Percentiles rank a stretch among this genome's conserved stretches.
These are phyloP conservation scores for Bergia sp. DNA, from an alignment of 92 coral and sea anemone species.

Conservation along the genomic window DNA sequence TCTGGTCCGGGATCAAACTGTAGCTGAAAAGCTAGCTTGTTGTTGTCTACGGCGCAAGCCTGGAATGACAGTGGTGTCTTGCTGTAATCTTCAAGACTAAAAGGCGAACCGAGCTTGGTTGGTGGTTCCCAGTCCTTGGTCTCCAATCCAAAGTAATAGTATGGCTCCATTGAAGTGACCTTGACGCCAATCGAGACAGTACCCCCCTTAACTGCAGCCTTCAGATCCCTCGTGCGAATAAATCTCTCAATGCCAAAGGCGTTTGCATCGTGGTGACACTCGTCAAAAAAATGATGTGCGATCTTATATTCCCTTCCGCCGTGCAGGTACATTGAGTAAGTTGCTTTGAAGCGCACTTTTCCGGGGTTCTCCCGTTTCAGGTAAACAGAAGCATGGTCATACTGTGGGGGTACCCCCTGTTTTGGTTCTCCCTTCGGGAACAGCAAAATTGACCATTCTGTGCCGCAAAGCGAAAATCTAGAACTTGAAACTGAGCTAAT, in stretches of 20 bases:
- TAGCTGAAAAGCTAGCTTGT: slow-evolving; percentile 76
- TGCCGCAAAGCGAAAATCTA: slow-evolving; percentile 84
- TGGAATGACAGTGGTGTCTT: slow-evolving; percentile 71
- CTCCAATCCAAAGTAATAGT: slow-evolving; percentile 90
- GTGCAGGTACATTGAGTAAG: slow-evolving; percentile 76
- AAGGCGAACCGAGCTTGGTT: slow-evolving; percentile 67
- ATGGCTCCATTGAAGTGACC: slow-evolving; percentile 81
- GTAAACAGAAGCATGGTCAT: slow-evolving; percentile 83
- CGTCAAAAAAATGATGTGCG: slow-evolving; percentile 76
- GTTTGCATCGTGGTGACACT: slow-evolving; percentile 72
- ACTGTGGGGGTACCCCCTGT: slow-evolving; percentile 64
- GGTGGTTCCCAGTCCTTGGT: slow-evolving; percentile 82
- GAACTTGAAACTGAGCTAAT: slow-evolving; percentile 76
- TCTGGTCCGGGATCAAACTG: slow-evolving; percentile 84
- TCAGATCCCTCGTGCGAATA: slow-evolving; percentile 86
- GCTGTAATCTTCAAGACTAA: slow-evolving; percentile 64
- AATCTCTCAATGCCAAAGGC: slow-evolving; percentile 94
- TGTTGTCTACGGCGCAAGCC: slow-evolving; percentile 61
- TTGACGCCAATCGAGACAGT: slow-evolving; percentile 81
- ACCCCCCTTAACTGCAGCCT: slow-evolving; percentile 87
- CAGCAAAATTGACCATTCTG: slow-evolving; percentile 88
- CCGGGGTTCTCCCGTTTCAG: slow-evolving; percentile 83
- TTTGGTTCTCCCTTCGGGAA: slow-evolving; percentile 89
- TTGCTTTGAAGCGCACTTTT: slow-evolving; percentile 81
- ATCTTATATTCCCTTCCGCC: slow-evolving; percentile 81